Conservation (phyloP, 2,888 invertebrate species). For the Lasioglossum lativentre region DNA sequence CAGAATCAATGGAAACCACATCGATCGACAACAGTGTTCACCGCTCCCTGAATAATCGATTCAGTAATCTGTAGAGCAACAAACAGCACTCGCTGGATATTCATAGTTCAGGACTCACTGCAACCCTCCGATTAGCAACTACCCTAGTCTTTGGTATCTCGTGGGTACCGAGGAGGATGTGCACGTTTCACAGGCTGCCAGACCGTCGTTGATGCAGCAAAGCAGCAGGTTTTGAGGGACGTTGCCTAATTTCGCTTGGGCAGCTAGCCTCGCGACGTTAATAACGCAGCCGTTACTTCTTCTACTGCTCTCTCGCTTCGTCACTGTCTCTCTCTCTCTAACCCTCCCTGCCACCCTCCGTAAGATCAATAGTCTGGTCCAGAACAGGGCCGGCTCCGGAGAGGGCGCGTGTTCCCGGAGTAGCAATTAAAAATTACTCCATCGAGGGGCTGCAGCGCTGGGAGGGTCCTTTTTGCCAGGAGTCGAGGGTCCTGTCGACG, state of each 20-base stretch:
- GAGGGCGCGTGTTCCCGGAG: constrained; percentile 47
- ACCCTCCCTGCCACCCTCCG: constrained; percentile 55
- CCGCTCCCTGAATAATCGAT: not conserved
- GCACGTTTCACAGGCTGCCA: not conserved
- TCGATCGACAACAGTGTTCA: not conserved
- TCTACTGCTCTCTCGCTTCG: constrained; percentile 53
- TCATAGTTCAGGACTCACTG: not conserved
- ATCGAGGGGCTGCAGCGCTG: not conserved
- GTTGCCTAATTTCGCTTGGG: constrained; percentile 30
- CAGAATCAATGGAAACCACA: not conserved
- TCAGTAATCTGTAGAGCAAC: not conserved
- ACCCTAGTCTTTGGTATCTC: not conserved
- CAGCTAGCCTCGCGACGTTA: constrained; percentile 70
- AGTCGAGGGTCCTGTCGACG: not conserved
- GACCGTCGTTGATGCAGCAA: not conserved
- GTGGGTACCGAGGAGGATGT: not conserved
- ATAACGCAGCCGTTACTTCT: constrained; percentile 73
- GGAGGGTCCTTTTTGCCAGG: not conserved
- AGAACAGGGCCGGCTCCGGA: constrained; percentile 76
- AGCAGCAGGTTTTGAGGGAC: not conserved
- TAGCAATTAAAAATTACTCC: constrained; percentile 35
- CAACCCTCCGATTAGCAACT: not conserved
- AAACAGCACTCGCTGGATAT: not conserved
- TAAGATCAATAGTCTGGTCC: constrained; percentile 82
- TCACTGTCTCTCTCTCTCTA: constrained; percentile 22